A percentile compares a stretch with the other conserved stretches of the same genome.
Conservation (phyloP, 2,888 invertebrate species). For the Balanococcus diminutus region DNA sequence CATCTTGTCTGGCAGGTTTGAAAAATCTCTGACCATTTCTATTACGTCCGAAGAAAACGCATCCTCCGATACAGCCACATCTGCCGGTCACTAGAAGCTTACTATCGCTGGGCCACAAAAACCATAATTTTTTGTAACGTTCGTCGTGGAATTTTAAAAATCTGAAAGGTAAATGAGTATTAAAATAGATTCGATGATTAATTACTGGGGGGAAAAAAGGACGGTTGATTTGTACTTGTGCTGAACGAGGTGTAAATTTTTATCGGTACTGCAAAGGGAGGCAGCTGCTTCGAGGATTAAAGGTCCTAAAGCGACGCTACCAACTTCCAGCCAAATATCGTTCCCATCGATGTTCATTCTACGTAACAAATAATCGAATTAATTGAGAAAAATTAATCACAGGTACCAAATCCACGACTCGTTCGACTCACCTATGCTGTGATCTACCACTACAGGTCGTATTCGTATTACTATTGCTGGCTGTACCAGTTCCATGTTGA, state of each 20-base stretch:
- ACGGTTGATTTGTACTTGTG: constrained; percentile 70
- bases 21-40: constrained; percentile 88
- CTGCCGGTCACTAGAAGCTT: constrained; percentile 69
- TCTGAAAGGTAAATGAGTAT: constrained; percentile 60
- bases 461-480: constrained; percentile 70
- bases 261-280: constrained; percentile 77
- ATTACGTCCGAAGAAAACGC: constrained; percentile 91
- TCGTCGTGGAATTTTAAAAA: constrained; percentile 83
- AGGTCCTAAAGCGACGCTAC: constrained; percentile 87
- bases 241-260: constrained; percentile 77
- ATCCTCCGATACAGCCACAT: constrained; percentile 96
- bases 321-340: constrained; percentile 91
- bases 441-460: constrained; percentile 69
- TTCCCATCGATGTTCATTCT: constrained; percentile 61
- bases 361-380: no score
- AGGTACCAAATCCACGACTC: not conserved
- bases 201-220: not conserved
- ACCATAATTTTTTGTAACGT: constrained; percentile 86
- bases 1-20: constrained; percentile 79
- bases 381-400: not conserved
- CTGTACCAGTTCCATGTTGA: constrained; percentile 59
- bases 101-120: constrained; percentile 82
- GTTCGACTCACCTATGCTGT: constrained; percentile 60
- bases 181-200: not conserved
- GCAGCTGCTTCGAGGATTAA: constrained; percentile 87